phyloP scores from a whole-genome alignment of 2,797 vertebrate genomes.

The Sebastes steindachneri region DNA sequence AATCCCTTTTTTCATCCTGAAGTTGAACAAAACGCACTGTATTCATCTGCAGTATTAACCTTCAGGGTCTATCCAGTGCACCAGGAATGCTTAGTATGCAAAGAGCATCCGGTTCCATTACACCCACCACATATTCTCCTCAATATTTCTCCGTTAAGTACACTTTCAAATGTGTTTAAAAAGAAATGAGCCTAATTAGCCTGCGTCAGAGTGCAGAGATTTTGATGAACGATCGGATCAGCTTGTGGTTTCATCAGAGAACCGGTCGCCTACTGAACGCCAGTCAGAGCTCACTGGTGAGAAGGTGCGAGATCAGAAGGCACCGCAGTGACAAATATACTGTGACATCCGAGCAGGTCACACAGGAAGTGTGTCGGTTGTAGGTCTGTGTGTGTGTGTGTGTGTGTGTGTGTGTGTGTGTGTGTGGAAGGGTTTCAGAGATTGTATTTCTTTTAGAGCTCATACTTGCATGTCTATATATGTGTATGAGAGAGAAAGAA shows the following conservation, averaged over 20 bases:
- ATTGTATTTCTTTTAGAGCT: not conserved
- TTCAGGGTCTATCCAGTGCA: not conserved
- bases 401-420: not conserved
- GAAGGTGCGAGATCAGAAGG: slow-evolving; percentile 32
- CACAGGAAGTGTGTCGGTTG: slow-evolving; percentile 34
- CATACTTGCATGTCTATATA: not conserved
- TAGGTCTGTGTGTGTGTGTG: not conserved
- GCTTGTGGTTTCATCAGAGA: slow-evolving; percentile 15
- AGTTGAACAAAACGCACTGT: not conserved
- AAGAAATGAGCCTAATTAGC: slow-evolving; percentile 22
- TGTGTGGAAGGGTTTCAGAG: not conserved
- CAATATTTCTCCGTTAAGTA: not conserved
- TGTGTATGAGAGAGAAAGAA: not conserved
- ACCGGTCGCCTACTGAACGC: not conserved
- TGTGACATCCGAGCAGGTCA: slow-evolving; percentile 58
- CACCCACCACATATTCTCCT: not conserved
- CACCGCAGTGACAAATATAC: slow-evolving; percentile 34
- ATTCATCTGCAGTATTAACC: not conserved
- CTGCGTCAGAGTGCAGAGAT: not conserved
- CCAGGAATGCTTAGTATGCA: not conserved
- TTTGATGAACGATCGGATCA: slow-evolving; percentile 17
- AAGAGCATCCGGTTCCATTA: not conserved
- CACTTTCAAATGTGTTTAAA: slow-evolving; percentile 4
- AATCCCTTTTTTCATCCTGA: not conserved
- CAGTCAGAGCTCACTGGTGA: slow-evolving; percentile 30